Percentiles rank a stretch among this genome's conserved stretches.
Conservation (phyloP, 2,888 invertebrate genomes). For the Ichneumoninae sp. region DNA sequence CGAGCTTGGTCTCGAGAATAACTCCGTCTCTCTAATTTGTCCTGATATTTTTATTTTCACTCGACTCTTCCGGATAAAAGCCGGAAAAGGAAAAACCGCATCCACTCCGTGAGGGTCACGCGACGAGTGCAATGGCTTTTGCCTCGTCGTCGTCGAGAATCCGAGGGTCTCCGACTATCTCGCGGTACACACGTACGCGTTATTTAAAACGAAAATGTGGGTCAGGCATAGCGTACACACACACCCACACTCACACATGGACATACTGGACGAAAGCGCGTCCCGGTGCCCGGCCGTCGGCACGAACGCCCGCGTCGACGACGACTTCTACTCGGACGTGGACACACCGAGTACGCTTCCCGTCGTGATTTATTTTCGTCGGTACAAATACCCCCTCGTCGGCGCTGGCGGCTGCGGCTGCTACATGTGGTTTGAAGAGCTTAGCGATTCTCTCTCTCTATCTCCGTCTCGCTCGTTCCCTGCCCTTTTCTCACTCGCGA, state of each 20-base stretch:
- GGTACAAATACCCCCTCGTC: slow-evolving; percentile 40
- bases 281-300: slow-evolving; percentile 61
- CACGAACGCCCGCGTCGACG: slow-evolving; percentile 60
- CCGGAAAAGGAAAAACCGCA: slow-evolving; percentile 35
- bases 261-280: slow-evolving; percentile 11
- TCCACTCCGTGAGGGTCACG: slow-evolving; percentile 41
- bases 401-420: slow-evolving; percentile 28
- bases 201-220: slow-evolving; percentile 78
- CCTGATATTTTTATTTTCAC: slow-evolving; percentile 31
- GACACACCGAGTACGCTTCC: slow-evolving; percentile 54
- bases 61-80: slow-evolving; percentile 48
- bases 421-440: slow-evolving; percentile 36
- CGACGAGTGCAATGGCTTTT: slow-evolving; percentile 34
- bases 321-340: slow-evolving; percentile 46
- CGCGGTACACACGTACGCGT: slow-evolving; percentile 67
- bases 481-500: slow-evolving; percentile 10
- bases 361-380: slow-evolving; percentile 66
- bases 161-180: slow-evolving; percentile 52
- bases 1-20: not conserved
- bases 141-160: slow-evolving; percentile 35
- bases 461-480: slow-evolving; percentile 16
- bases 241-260: slow-evolving; percentile 31
- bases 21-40: not conserved
- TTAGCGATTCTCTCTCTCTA: slow-evolving; percentile 35
- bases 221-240: slow-evolving; percentile 69